Evolutionary conservation across 2,113 vertebrate genomes (phyloP).

Genomic region (Macquaria ambigua): DNA sequence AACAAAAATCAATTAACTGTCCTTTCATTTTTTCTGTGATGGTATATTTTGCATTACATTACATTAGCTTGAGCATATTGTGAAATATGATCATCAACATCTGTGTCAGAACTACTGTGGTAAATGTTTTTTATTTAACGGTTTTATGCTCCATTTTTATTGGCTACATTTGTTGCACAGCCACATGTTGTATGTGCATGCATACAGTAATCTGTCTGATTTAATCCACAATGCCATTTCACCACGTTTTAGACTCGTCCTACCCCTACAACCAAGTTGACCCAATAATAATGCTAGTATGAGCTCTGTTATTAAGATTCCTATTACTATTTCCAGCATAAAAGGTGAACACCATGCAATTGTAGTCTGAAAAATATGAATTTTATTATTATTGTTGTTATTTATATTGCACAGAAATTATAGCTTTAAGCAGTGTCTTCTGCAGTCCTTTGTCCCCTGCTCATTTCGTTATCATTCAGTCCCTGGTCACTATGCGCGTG

Average conservation of each 20-base stretch:
- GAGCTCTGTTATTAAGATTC: neutral
- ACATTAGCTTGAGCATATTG: neutral
- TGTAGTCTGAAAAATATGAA: neutral
- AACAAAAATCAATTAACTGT: neutral
- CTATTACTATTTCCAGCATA: neutral
- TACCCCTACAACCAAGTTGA: neutral
- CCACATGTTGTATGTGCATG: neutral
- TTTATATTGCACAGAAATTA: constrained; percentile 7
- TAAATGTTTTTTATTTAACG: too few relatives aligned
- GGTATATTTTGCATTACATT: neutral
- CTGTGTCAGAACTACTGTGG: neutral
- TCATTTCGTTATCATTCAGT: constrained; percentile 13
- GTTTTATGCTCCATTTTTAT: neutral
- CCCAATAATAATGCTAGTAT: neutral
- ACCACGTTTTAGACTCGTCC: neutral
- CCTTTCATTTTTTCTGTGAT: neutral
- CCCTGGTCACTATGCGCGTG: neutral
- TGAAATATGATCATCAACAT: neutral
- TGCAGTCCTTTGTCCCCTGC: neutral
- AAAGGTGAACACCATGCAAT: neutral
- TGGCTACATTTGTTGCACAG: neutral
- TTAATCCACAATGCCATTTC: neutral
- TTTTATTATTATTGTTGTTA: constrained; percentile 27
- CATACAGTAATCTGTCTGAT: neutral
- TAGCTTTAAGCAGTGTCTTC: constrained; percentile 11